Conservation (phyloP, 1,140 invertebrate genomes). For the Tetramorium parvispinum region DNA sequence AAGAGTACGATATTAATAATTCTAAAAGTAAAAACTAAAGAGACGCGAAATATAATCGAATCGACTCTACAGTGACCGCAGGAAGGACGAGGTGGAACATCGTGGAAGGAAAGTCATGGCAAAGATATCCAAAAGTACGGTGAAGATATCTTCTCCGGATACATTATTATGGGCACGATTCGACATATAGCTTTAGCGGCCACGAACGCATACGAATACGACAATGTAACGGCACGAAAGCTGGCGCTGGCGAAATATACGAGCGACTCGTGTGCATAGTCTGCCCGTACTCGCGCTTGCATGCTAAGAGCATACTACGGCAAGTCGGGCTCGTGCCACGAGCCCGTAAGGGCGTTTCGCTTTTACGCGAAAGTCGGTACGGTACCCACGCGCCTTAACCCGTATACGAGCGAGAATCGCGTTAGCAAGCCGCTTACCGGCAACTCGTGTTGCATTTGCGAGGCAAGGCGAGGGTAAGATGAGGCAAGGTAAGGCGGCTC, state of each 20-base stretch:
- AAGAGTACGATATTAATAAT: neutral
- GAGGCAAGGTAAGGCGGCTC: neutral
- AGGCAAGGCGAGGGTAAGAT: slow-evolving; percentile 17
- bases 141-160: slow-evolving; percentile 58
- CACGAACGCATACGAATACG: slow-evolving; percentile 55
- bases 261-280: slow-evolving; percentile 68
- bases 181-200: slow-evolving; percentile 55
- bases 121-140: neutral
- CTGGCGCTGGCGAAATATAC: slow-evolving; percentile 71
- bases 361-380: slow-evolving; percentile 63
- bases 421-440: slow-evolving; percentile 67
- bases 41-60: neutral
- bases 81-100: neutral
- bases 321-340: slow-evolving; percentile 59
- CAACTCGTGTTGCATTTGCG: slow-evolving; percentile 43
- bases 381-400: slow-evolving; percentile 57
- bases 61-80: neutral
- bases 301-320: slow-evolving; percentile 65
- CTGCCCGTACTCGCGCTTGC: slow-evolving; percentile 45
- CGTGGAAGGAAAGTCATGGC: neutral
- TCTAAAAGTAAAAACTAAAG: neutral
- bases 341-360: slow-evolving; percentile 66
- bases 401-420: slow-evolving; percentile 61
- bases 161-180: slow-evolving; percentile 39
- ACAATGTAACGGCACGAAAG: slow-evolving; percentile 71